Evolutionary conservation across 2,113 vertebrate genomes (phyloP), one percentile per base, ranked within the genome.

Genomic region (Aegithalos caudatus): DNA sequence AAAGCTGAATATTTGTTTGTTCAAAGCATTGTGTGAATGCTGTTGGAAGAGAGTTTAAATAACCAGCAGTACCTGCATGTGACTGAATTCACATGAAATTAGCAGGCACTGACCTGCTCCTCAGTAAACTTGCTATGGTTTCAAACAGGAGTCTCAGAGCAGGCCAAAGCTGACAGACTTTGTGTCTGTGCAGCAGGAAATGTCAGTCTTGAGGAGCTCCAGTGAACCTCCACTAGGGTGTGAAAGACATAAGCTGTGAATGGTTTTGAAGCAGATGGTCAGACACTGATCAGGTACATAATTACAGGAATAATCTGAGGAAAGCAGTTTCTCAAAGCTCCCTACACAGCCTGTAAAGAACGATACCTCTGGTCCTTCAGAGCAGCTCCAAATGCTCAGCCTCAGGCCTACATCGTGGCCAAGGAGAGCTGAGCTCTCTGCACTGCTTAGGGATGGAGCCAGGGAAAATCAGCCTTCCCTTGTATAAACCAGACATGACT

Each of bases 331-430:
- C 65, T 79, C 65, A 88, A 64, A 79, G 53, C 45, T 90, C 48
- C 24, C 53, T 19, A 9, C 9, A 9, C 0, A n/a, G 72, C n/a
- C 78, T 10, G 2, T 13, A n/a, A 15, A 31, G 56, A 84, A 84
- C 2, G 31, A 51, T 2, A 71, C 24, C 31, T 76, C 74, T 92
- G 78, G 70, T 56, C 50, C 67, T 77, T 61, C 70, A 48, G 50
- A 94, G 71, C 57, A 53, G 13, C 42, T 60, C 62, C 76, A 80
- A 50, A 57, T 7, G 54, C 35, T 85, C 78, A 71, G 35, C 51
- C 50, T 48, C 0, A 0, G 18, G n/a, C 58, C 48, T 12, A 5
- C 58, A 25, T 9, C 2, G 0, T 40, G 13, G 37, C 24, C n/a
- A 40, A n/a, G 33, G 54, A 61, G 58, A 70, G 31, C 69, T 65